Evolutionary conservation across 2,797 vertebrate genomes (phyloP), one percentile per base, ranked within the genome.

Genomic region (Valencia hispanica): DNA sequence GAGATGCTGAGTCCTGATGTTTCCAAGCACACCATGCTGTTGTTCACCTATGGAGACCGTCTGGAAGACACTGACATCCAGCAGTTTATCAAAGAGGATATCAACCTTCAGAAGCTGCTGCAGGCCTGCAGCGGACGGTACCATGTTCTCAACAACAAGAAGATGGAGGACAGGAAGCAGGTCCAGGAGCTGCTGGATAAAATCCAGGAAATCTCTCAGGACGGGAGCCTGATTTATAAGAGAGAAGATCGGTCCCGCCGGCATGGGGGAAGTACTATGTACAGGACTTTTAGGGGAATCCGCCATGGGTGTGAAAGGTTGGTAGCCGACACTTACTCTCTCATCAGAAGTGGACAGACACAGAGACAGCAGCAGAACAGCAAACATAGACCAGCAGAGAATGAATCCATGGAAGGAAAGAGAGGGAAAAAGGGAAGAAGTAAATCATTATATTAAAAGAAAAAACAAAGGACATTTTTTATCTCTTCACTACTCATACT

Each of bases 11-110:
- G 25, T 55, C 1, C 39, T 18, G 61, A 57, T 6, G 59, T 75
- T 41, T 75, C 68, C 59, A 39, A 75, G 68, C 25, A 48, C 59
- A 68, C 73, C 73, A 66, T 75, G 59, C 15, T 75, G 9, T 50
- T 75, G 47, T 79, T 74, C 78, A 74, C 55, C 73, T 74, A 71
- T 4, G 68, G 72, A 55, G 72, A 79, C 17, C 41, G 11, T 30
- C 73, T 75, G 57, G 61, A 75, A 39, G 61, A 68, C 32, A 50
- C 48, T 0, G 41, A 66, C 48, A 48, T 74, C 1, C 32, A 70
- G 15, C 47, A 68, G 59, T 57, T 80, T 43, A 66, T 75, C 59
- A 39, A 4, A 11, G 50, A 72, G 15, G 50, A 80, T 1, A 8
- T 12, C 4, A 75, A 75, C 73, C 48, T 75, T 8, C 41, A 68